Conservation (phyloP, 37 sponge, comb jelly and placozoan genomes). For the Axinella damicornis region DNA sequence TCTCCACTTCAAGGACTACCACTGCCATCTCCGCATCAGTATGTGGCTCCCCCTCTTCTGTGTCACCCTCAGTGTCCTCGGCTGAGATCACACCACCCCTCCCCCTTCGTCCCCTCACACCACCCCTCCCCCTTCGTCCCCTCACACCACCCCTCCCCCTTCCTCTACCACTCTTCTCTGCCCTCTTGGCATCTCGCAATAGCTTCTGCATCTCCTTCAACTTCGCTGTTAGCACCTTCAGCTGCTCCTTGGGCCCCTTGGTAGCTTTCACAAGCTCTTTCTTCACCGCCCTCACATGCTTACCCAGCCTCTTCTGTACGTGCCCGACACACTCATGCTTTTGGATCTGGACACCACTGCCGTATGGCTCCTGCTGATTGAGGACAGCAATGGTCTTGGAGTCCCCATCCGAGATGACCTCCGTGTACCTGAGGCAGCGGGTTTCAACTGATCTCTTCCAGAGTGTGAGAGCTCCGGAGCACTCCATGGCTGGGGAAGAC, state of each 20-base stretch:
- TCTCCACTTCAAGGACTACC: conserved; percentile 12
- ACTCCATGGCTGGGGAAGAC: conserved; percentile 39
- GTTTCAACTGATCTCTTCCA: conserved; percentile 4
- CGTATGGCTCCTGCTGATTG: neutral
- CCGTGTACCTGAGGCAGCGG: conserved; percentile 11
- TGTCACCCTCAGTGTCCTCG: too few relatives aligned
- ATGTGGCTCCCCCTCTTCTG: neutral
- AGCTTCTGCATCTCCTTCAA: too few relatives aligned
- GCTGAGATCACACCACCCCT: neutral
- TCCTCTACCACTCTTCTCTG: neutral
- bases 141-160: neutral
- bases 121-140: too few relatives aligned
- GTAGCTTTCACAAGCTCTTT: conserved; percentile 3
- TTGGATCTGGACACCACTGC: neutral
- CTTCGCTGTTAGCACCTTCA: too few relatives aligned
- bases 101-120: too few relatives aligned
- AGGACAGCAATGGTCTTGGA: conserved; percentile 9
- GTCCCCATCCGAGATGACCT: conserved; percentile 21
- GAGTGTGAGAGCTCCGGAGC: conserved; percentile 2
- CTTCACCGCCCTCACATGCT: conserved; percentile 15
- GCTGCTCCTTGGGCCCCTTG: conserved; percentile 15
- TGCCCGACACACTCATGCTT: conserved; percentile 22
- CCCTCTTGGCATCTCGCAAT: too few relatives aligned
- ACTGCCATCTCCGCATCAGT: conserved; percentile 14
- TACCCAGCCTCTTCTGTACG: conserved; percentile 2